A percentile compares a stretch with the other conserved stretches of the same genome.
Conservation (phyloP, 2,797 vertebrate genomes). For the Syncerus caffer region DNA sequence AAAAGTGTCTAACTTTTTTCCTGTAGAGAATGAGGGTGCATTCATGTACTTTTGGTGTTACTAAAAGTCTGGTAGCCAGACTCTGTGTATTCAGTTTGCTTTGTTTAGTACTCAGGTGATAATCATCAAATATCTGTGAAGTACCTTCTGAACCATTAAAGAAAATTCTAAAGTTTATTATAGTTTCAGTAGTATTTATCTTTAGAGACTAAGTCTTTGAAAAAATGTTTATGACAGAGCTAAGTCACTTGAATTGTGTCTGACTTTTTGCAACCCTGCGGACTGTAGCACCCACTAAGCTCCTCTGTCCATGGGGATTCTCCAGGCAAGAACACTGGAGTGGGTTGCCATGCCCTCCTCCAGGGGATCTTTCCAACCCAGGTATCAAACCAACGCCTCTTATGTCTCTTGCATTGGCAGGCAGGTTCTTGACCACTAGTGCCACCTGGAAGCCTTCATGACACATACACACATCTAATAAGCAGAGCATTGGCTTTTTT, state of each 20-base stretch:
- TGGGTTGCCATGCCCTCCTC: not conserved
- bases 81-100: not conserved
- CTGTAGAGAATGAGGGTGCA: not conserved
- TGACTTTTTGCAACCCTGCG: not conserved
- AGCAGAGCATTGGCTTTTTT: not conserved
- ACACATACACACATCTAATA: not conserved
- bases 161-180: not conserved
- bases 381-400: rapidly evolving
- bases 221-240: not conserved
- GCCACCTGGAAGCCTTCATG: not conserved
- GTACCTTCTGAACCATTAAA: not conserved
- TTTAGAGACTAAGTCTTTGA: not conserved
- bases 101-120: not conserved
- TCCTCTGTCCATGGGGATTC: not conserved
- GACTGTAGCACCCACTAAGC: not conserved
- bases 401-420: not conserved
- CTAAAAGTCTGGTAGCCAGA: not conserved
- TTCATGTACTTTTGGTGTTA: not conserved
- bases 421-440: not conserved
- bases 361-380: not conserved
- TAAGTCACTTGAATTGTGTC: not conserved
- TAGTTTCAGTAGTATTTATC: not conserved
- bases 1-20: not conserved
- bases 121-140: not conserved
- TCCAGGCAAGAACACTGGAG: not conserved